These are phyloP conservation scores for Drosophila lacteicornis DNA, from an alignment of 1,140 invertebrate genomes.

Conservation along the genomic window DNA sequence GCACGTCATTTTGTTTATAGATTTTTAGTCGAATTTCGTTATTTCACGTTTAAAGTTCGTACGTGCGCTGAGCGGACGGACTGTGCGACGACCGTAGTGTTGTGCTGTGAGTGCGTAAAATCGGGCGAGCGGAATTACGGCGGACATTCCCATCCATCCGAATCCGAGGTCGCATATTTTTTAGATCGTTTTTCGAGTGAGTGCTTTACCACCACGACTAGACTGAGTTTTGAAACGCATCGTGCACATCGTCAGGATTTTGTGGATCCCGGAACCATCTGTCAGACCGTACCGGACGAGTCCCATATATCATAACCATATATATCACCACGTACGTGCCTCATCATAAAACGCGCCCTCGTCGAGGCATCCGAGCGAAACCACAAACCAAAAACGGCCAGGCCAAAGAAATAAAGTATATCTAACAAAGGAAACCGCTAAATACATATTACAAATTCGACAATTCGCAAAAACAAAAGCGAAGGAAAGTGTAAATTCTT, in stretches of 20 bases:
- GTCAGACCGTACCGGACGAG: constrained; percentile 16
- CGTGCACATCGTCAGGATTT: constrained; percentile 5
- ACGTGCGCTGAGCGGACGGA: constrained; percentile 74
- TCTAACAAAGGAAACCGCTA: constrained; percentile 25
- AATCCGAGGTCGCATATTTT: constrained; percentile 29
- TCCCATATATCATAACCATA: constrained; percentile 37
- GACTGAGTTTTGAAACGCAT: constrained; percentile 36
- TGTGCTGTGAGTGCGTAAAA: constrained; percentile 53
- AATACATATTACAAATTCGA: constrained; percentile 27
- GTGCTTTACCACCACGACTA: constrained; percentile 36
- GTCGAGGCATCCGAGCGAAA: constrained; percentile 65
- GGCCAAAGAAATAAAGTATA: constrained; percentile 52
- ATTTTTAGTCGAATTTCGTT: constrained; percentile 84
- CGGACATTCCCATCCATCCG: constrained; percentile 11
- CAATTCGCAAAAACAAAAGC: constrained; percentile 10
- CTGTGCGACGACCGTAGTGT: constrained; percentile 60
- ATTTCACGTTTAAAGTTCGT: constrained; percentile 83
- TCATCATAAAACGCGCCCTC: constrained; percentile 74
- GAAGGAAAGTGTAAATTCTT: constrained; percentile 61
- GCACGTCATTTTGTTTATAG: constrained; percentile 79
- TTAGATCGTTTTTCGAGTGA: constrained; percentile 34
- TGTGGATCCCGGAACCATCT: constrained; percentile 28
- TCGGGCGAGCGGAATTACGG: constrained; percentile 43
- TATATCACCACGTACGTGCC: constrained; percentile 66
- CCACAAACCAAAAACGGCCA: constrained; percentile 66